Percentiles rank a stretch among this genome's conserved stretches.
Evolutionary conservation across 2,888 invertebrate species (phyloP).

Genomic region (Heteromurus nitidus): DNA sequence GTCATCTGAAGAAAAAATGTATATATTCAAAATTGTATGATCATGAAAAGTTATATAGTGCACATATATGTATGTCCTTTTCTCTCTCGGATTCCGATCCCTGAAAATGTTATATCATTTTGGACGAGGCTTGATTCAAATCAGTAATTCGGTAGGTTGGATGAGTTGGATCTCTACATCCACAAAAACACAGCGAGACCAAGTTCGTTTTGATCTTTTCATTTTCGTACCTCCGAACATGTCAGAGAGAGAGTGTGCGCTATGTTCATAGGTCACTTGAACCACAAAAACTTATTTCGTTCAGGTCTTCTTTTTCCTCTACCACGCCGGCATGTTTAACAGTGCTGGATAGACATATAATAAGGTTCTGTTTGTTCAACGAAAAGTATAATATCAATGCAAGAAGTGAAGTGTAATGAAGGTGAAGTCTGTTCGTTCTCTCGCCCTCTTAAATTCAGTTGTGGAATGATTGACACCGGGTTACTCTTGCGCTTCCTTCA

Average conservation of each 20-base stretch:
- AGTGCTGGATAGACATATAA: not conserved
- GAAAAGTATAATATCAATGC: slow-evolving; percentile 48
- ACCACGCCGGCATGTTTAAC: slow-evolving; percentile 10
- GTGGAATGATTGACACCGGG: slow-evolving; percentile 59
- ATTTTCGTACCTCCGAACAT: slow-evolving; percentile 54
- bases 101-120: no score
- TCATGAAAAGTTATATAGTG: no score
- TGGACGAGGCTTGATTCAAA: slow-evolving; percentile 21
- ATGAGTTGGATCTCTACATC: slow-evolving; percentile 36
- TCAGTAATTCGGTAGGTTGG: slow-evolving; percentile 27
- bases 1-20: slow-evolving; percentile 30
- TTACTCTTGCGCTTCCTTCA: no score
- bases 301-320: no score
- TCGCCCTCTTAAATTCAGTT: slow-evolving; percentile 25
- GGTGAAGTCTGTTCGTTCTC: slow-evolving; percentile 61
- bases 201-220: slow-evolving; percentile 59
- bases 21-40: no score
- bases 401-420: slow-evolving; percentile 63
- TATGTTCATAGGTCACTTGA: not conserved
- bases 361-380: slow-evolving; percentile 5
- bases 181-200: slow-evolving; percentile 33
- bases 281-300: slow-evolving; percentile 1
- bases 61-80: slow-evolving; percentile 28
- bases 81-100: not conserved
- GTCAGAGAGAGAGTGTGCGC: not conserved